Conservation (phyloP, 1,140 invertebrate species). For the Zaprionus lachaisei region DNA sequence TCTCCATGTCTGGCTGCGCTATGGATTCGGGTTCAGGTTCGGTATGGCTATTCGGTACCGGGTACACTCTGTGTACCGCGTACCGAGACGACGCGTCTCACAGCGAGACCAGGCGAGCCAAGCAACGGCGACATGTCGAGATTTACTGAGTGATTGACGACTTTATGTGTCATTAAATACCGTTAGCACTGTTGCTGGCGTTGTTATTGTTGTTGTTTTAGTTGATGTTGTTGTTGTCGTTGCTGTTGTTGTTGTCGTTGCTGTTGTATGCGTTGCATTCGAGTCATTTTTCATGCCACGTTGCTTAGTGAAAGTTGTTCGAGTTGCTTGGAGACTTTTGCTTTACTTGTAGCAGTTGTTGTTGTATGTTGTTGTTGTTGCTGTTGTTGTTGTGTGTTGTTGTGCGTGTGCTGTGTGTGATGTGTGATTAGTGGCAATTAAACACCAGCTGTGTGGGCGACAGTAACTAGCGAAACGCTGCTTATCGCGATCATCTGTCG, state of each 20-base stretch:
- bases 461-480: conserved; percentile 25
- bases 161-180: conserved; percentile 82
- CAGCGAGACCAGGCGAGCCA: conserved; percentile 41
- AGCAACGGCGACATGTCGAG: conserved; percentile 72
- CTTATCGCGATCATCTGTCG: conserved; percentile 15
- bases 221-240: conserved; percentile 19
- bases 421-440: conserved; percentile 68
- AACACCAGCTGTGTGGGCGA: conserved; percentile 48
- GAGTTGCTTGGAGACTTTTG: conserved; percentile 26
- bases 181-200: conserved; percentile 61
- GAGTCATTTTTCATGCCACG: conserved; percentile 57
- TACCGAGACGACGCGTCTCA: conserved; percentile 9
- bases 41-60: neutral
- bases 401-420: conserved; percentile 21
- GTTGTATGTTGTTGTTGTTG: conserved; percentile 10
- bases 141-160: conserved; percentile 81
- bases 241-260: conserved; percentile 22
- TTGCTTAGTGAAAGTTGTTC: conserved; percentile 44
- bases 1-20: conserved; percentile 19
- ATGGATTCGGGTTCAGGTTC: conserved; percentile 19
- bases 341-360: neutral
- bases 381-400: conserved; percentile 20
- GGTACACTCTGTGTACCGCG: conserved; percentile 12
- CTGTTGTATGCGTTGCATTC: conserved; percentile 30
- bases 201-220: conserved; percentile 7